phyloP scores from a whole-genome alignment of 2,113 vertebrate genomes.

The Bombycilla garrulus region DNA sequence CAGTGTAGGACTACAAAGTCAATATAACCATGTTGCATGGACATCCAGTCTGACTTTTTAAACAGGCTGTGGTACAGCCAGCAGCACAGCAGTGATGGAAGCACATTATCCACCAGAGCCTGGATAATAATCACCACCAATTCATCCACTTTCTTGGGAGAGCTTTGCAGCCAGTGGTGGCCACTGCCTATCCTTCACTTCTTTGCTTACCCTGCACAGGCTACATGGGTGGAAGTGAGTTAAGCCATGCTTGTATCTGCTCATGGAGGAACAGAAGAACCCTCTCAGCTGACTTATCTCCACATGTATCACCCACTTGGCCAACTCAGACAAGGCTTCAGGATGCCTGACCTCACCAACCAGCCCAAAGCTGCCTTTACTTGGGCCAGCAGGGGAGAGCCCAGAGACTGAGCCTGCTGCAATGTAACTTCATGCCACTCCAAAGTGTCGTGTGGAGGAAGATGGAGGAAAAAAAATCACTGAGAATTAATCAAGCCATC shows the following conservation, averaged over 20 bases:
- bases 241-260: not conserved
- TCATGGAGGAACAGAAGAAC: not conserved
- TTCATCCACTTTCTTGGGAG: not conserved
- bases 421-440: not conserved
- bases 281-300: not conserved
- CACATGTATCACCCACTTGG: fast-evolving
- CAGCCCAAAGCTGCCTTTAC: not conserved
- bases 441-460: not conserved
- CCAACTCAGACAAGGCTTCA: not conserved
- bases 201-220: not conserved
- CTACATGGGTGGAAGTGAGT: not conserved
- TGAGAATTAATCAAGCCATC: conserved; percentile 56
- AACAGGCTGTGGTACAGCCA: not conserved
- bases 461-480: not conserved
- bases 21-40: fast-evolving
- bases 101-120: not conserved
- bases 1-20: not conserved
- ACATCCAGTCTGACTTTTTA: not conserved
- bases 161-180: not conserved
- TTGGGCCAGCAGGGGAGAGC: not conserved
- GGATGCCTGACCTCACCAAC: fast-evolving
- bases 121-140: not conserved
- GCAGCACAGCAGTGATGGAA: fast-evolving
- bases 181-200: not conserved
- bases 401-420: not conserved